Evolutionary conservation across 1,140 invertebrate genomes (phyloP), one percentile per base, ranked within the genome.

Genomic region (Asobara japonica): DNA sequence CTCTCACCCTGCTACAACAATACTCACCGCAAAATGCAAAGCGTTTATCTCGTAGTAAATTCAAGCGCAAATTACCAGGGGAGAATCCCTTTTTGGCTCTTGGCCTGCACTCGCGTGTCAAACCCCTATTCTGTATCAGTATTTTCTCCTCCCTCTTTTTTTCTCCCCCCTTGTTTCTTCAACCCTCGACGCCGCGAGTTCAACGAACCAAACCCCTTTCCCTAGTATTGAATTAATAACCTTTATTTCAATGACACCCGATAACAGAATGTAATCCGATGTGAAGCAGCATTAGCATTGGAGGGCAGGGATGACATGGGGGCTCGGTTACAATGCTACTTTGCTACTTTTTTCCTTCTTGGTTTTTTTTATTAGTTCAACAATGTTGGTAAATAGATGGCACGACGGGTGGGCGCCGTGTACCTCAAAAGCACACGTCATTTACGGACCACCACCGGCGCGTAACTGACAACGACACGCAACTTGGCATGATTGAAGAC

Each of bases 401-500:
- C 22, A 56, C 51, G 25, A 56, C 22, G 51, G 18, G 18, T 22
- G 18, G 22, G 51, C 22, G 25, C 25, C 20, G 7, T 56, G 25
- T 56, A 56, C 51, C 51, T 56, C 20, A 56, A 56, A 56, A 48
- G 20, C 27, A 27, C 65, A 41, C 13, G 69, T 67, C 71, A 67
- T 71, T 77, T 51, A 73, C 71, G 64, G 65, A 31, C 38, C 65
- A 69, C 41, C 61, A 71, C 69, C 71, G 71, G 67, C 27, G 67
- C 62, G 72, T 69, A 74, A 77, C 73, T 75, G 76, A 45, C 70
- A 73, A 71, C 36, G 29, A 29, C 60, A 69, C 29, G 56, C 30
- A 64, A 72, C 76, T 73, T 73, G 48, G 48, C 45, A 56, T 69
- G 66, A 69, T 48, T 69, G 66, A 60, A 30, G 60, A 64, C 69